Conservation (phyloP, 2,113 vertebrate species). For the Hypocryptadius cinnamomeus region DNA sequence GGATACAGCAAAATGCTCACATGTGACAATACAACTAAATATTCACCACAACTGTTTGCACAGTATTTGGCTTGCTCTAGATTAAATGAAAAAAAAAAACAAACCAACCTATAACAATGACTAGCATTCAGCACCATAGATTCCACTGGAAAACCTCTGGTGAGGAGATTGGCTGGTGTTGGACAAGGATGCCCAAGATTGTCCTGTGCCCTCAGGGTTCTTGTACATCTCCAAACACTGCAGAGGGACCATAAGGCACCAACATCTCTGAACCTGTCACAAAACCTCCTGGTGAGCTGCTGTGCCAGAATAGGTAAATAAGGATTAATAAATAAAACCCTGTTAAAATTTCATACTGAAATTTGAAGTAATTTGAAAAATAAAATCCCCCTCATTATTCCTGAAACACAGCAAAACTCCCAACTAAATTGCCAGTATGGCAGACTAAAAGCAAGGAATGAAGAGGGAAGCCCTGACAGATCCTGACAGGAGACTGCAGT, state of each 20-base stretch:
- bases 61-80: background rate
- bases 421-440: background rate
- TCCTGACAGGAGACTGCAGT: background rate
- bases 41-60: background rate
- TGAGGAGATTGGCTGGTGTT: background rate
- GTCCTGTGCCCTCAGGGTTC: accelerated
- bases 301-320: background rate
- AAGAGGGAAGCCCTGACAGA: background rate
- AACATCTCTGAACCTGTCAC: background rate
- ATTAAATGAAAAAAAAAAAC: background rate
- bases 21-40: background rate
- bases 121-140: background rate
- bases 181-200: background rate
- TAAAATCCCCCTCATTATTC: background rate
- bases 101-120: accelerated
- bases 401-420: background rate
- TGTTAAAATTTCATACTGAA: background rate
- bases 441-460: background rate
- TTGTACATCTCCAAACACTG: background rate
- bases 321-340: background rate
- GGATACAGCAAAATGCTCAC: background rate
- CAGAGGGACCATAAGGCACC: background rate
- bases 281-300: background rate
- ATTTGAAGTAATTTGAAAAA: background rate
- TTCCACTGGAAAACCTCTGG: background rate